These are phyloP conservation scores for Drosophila mimetica DNA, from an alignment of 2,888 invertebrate species.

Conservation along the genomic window DNA sequence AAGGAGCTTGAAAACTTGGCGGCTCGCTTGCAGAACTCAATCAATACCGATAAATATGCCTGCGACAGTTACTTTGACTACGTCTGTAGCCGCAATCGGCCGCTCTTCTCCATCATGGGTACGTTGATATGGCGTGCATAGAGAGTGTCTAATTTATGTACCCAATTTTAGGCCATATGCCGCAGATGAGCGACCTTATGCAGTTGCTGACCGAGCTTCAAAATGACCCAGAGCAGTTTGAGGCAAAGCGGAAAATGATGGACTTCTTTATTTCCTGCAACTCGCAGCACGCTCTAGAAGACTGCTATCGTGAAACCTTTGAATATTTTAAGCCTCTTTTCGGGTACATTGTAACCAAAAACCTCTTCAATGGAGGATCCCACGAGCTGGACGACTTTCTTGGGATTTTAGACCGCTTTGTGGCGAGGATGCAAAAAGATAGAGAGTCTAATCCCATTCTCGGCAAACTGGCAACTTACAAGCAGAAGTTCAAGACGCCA, in stretches of 20 bases:
- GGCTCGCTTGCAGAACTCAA: constrained; percentile 70
- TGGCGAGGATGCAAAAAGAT: constrained; percentile 52
- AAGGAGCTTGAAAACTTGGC: constrained; percentile 76
- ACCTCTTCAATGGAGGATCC: constrained; percentile 58
- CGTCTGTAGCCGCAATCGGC: constrained; percentile 81
- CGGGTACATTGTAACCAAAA: constrained; percentile 80
- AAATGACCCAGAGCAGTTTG: constrained; percentile 77
- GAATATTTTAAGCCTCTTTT: constrained; percentile 82
- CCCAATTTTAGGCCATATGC: constrained; percentile 68
- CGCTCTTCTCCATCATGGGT: constrained; percentile 81
- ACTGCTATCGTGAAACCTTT: constrained; percentile 82
- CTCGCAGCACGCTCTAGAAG: constrained; percentile 72
- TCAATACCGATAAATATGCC: constrained; percentile 76
- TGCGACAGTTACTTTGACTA: constrained; percentile 82
- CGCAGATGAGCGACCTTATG: constrained; percentile 72
- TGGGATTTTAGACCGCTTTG: constrained; percentile 67
- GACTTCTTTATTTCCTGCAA: constrained; percentile 82
- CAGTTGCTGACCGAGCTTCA: constrained; percentile 74
- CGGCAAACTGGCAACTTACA: constrained; percentile 63
- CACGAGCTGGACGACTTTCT: constrained; percentile 75
- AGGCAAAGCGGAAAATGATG: constrained; percentile 81
- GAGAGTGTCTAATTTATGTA: not conserved
- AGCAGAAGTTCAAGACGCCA: constrained; percentile 73
- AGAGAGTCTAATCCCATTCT: constrained; percentile 63
- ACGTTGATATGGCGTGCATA: constrained; percentile 14